Percentiles rank a stretch among this genome's conserved stretches.
These are phyloP conservation scores for Carollia perspicillata DNA, from an alignment of 2,113 vertebrate species.

Conservation along the genomic window DNA sequence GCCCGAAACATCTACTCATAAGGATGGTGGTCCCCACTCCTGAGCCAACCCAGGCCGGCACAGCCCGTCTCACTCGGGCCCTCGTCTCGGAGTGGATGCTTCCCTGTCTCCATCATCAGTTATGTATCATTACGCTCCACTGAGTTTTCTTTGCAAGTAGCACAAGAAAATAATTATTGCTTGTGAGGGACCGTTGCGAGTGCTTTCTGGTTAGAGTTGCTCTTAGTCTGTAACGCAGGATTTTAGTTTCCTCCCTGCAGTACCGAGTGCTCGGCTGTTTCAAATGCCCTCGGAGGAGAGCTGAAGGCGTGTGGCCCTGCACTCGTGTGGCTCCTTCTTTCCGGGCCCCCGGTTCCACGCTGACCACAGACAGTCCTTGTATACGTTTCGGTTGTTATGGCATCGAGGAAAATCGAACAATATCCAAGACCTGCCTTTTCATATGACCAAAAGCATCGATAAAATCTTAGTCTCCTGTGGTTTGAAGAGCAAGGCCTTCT, in stretches of 20 bases:
- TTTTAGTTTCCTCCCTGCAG: not conserved
- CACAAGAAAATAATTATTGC: not conserved
- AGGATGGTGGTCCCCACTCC: not conserved
- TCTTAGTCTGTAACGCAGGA: not conserved
- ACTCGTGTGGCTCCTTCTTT: not conserved
- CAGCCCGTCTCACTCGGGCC: not conserved
- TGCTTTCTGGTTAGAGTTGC: not conserved
- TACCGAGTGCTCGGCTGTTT: not conserved
- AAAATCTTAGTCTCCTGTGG: not conserved
- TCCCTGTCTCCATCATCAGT: not conserved
- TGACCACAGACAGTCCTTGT: not conserved
- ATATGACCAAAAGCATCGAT: not conserved
- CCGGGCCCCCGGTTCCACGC: not conserved
- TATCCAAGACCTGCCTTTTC: not conserved
- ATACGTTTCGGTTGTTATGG: not conserved
- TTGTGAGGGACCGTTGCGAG: not conserved
- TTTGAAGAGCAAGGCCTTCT: not conserved
- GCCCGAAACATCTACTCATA: not conserved
- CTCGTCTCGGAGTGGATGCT: accelerated
- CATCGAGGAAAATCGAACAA: not conserved
- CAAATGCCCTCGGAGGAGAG: not conserved
- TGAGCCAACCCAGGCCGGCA: not conserved
- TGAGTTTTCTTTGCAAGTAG: not conserved
- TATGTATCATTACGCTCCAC: not conserved
- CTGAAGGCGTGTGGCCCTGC: not conserved